These are phyloP conservation scores for Eospalax fontanierii DNA, from an alignment of 2,797 vertebrate genomes.

Conservation along the genomic window DNA sequence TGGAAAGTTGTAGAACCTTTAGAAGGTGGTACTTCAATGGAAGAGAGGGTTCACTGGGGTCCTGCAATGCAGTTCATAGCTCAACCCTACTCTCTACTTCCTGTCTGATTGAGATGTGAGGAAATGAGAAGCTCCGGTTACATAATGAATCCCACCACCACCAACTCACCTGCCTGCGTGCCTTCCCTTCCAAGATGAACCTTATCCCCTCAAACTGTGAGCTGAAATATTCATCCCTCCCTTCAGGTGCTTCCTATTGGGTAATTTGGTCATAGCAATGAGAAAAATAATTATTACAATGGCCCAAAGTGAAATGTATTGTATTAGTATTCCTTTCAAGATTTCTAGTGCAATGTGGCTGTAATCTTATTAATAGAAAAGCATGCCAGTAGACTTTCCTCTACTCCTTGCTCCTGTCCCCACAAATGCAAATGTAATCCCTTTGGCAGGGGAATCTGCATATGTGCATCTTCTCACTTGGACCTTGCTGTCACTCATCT, in stretches of 20 bases:
- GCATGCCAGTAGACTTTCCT: slow-evolving; percentile 72
- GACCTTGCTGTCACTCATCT: neutral
- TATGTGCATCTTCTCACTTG: slow-evolving; percentile 10
- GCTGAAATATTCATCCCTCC: neutral
- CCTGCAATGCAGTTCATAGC: neutral
- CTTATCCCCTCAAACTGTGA: neutral
- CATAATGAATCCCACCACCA: neutral
- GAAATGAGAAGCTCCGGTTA: too few relatives aligned
- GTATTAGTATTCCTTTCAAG: slow-evolving; percentile 68
- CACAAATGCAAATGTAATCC: slow-evolving; percentile 58
- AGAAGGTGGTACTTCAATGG: neutral
- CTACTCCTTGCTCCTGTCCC: slow-evolving; percentile 54
- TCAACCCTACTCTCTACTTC: neutral
- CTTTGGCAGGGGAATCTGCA: neutral
- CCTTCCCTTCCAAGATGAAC: neutral
- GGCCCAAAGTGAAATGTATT: slow-evolving; percentile 70
- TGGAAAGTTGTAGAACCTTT: neutral
- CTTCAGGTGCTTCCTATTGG: neutral
- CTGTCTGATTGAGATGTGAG: neutral
- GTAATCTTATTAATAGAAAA: slow-evolving; percentile 68
- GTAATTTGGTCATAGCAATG: neutral
- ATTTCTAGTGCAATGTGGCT: slow-evolving; percentile 65
- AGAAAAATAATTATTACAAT: neutral
- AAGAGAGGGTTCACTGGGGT: neutral
- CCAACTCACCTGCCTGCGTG: neutral